Percentiles rank a stretch among this genome's conserved stretches.
phyloP scores from a whole-genome alignment of 2,888 invertebrate species.

The Apoda limacodes region DNA sequence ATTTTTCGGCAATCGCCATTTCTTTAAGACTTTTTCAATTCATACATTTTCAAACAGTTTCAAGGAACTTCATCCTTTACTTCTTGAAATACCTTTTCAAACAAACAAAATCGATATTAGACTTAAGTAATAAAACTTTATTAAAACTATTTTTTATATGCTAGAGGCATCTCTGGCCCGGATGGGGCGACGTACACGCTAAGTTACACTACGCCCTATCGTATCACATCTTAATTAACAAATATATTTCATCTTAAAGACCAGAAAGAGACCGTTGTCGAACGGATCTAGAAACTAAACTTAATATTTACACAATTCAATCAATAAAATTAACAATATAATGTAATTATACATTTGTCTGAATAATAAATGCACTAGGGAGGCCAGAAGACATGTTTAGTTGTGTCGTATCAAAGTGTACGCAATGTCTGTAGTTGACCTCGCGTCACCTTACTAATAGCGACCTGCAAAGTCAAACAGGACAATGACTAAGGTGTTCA shows the following conservation, averaged over 20 bases:
- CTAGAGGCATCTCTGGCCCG: conserved; percentile 50
- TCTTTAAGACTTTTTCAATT: conserved; percentile 58
- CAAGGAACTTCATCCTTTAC: conserved; percentile 82
- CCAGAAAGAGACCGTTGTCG: too few species aligned
- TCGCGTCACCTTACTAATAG: conserved; percentile 64
- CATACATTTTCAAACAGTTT: conserved; percentile 66
- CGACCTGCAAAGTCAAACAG: conserved; percentile 70
- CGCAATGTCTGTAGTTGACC: conserved; percentile 44
- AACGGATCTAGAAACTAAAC: too few species aligned
- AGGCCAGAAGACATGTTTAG: conserved; percentile 41
- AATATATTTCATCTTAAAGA: too few species aligned
- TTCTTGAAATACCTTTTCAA: conserved; percentile 87
- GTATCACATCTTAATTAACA: conserved; percentile 31
- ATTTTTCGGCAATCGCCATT: conserved; percentile 53
- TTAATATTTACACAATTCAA: too few species aligned
- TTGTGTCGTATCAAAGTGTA: conserved; percentile 48
- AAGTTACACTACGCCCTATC: conserved; percentile 51
- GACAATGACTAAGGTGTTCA: conserved; percentile 50
- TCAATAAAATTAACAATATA: too few species aligned
- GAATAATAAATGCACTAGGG: conserved; percentile 49
- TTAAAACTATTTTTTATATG: conserved; percentile 57
- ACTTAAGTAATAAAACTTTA: conserved; percentile 65
- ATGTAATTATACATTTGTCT: too few species aligned
- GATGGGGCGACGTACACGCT: conserved; percentile 39
- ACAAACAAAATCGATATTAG: conserved; percentile 82